Percentiles rank a stretch among this genome's conserved stretches.
Evolutionary conservation across 2,113 vertebrate genomes (phyloP).

Genomic region (Neotragus pygmaeus): DNA sequence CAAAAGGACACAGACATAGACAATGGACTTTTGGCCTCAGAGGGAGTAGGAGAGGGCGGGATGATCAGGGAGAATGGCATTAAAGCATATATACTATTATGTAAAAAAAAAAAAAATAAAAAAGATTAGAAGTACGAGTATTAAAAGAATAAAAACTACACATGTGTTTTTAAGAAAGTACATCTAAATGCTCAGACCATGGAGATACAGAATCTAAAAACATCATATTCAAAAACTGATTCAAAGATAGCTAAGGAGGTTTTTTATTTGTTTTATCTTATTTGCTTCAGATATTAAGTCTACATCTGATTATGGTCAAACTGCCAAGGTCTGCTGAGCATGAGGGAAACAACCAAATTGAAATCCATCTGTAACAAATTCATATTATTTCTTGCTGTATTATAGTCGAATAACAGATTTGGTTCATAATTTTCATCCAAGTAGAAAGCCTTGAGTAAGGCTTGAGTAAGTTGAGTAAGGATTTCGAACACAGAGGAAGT

Average conservation of each 20-base stretch:
- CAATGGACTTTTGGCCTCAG: too few relatives aligned
- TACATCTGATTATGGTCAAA: neutral
- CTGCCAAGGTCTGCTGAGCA: neutral
- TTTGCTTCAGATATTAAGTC: neutral
- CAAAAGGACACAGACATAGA: too few relatives aligned
- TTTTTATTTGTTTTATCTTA: neutral
- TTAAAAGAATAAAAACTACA: constrained; percentile 13
- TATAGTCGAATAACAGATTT: neutral
- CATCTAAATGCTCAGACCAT: neutral
- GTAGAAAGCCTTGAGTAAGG: constrained; percentile 21
- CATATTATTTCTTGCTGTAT: neutral
- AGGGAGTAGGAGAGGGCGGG: too few relatives aligned
- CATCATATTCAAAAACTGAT: neutral
- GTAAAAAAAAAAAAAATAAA: too few relatives aligned
- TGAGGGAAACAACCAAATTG: neutral
- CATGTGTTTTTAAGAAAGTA: neutral
- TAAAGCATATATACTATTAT: too few relatives aligned
- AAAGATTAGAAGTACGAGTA: neutral
- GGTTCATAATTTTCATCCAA: constrained; percentile 9
- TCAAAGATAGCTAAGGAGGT: neutral
- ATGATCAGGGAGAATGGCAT: too few relatives aligned
- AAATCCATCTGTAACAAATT: neutral
- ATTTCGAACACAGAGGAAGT: neutral
- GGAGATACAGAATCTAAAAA: neutral
- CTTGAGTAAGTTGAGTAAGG: neutral